Evolutionary conservation across 1,140 invertebrate genomes (phyloP).

Genomic region (Sarcophaga bullata): DNA sequence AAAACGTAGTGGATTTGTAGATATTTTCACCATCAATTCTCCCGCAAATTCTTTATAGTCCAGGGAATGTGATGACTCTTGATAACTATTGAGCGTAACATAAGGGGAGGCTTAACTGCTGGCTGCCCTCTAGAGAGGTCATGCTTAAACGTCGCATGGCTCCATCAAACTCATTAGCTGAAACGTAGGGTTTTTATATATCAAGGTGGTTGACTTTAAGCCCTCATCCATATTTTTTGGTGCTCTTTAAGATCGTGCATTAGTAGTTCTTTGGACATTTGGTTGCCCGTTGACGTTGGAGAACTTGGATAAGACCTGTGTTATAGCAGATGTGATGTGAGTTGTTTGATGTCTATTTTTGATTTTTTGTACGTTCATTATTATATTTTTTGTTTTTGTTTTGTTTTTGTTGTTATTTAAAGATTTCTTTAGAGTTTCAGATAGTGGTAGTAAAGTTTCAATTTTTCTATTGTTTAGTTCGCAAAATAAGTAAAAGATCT

Average conservation of each 20-base stretch:
- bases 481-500: conserved; percentile 32
- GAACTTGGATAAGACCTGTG: conserved; percentile 11
- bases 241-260: conserved; percentile 59
- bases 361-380: conserved; percentile 14
- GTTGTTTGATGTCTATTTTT: conserved; percentile 40
- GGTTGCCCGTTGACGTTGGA: not conserved
- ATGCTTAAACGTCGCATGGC: conserved; percentile 63
- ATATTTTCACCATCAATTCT: not conserved
- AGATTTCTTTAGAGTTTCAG: not conserved
- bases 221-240: conserved; percentile 61
- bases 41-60: not conserved
- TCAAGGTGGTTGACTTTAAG: conserved; percentile 63
- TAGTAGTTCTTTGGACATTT: conserved; percentile 55
- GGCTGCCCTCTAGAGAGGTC: conserved; percentile 57
- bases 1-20: conserved; percentile 35
- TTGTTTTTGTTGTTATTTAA: not conserved
- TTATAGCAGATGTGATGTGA: conserved; percentile 40
- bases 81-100: conserved; percentile 61
- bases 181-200: conserved; percentile 63
- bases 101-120: conserved; percentile 58
- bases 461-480: conserved; percentile 14
- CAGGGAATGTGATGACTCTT: conserved; percentile 48
- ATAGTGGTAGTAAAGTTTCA: conserved; percentile 12
- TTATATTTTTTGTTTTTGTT: conserved; percentile 28
- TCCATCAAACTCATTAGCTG: conserved; percentile 63